These are phyloP conservation scores for Crotalus tigris DNA, from an alignment of 2,113 vertebrate species.

Conservation along the genomic window DNA sequence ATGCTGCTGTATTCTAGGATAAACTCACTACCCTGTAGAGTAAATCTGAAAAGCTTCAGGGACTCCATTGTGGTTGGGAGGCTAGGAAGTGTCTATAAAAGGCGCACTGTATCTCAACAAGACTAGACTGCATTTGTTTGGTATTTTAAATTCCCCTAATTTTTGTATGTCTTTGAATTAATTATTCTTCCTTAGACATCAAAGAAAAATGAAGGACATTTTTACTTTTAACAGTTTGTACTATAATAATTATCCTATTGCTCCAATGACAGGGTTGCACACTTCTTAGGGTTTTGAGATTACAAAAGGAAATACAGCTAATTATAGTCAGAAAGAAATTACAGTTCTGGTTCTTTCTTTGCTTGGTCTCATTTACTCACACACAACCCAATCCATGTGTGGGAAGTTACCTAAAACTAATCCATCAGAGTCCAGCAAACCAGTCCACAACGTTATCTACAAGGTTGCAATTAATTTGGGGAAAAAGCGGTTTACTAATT, in stretches of 20 bases:
- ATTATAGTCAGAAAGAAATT: slow-evolving; percentile 41
- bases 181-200: slow-evolving; percentile 51
- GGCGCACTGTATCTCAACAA: slow-evolving; percentile 34
- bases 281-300: slow-evolving; percentile 17
- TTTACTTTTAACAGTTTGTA: slow-evolving; percentile 38
- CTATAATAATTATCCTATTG: slow-evolving; percentile 27
- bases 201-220: slow-evolving; percentile 38
- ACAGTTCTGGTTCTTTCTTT: slow-evolving; percentile 11
- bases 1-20: slow-evolving; percentile 38
- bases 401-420: not conserved
- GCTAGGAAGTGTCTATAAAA: slow-evolving; percentile 33
- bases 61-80: slow-evolving; percentile 49
- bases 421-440: not conserved
- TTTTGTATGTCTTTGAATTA: slow-evolving; percentile 58
- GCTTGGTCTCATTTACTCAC: not conserved
- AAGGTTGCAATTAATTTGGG: not conserved
- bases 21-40: slow-evolving; percentile 43
- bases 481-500: not conserved
- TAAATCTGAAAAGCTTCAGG: slow-evolving; percentile 54
- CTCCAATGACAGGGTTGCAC: slow-evolving; percentile 32
- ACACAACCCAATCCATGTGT: not conserved
- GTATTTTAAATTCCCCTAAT: slow-evolving; percentile 61
- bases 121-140: slow-evolving; percentile 50
- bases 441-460: not conserved
- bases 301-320: slow-evolving; percentile 42